Evolutionary conservation across 2,888 invertebrate species (phyloP).

Genomic region (Athalia circularis): DNA sequence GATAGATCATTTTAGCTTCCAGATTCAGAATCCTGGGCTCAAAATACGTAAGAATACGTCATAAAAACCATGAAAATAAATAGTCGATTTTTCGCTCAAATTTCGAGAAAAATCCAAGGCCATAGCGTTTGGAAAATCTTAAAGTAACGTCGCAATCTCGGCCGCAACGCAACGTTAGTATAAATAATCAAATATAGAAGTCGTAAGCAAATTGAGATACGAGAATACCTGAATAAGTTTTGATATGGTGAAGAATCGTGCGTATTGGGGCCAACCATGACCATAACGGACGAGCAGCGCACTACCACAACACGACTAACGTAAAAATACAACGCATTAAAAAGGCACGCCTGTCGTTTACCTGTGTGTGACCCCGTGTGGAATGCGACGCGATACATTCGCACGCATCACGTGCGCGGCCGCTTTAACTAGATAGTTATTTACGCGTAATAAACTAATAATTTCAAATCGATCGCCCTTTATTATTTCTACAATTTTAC

Average conservation of each 20-base stretch:
- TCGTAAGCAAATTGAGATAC: not conserved
- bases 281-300: constrained; percentile 23
- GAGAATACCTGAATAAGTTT: not conserved
- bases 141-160: too few relatives aligned
- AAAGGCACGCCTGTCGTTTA: constrained; percentile 40
- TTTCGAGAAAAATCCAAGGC: too few relatives aligned
- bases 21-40: too few relatives aligned
- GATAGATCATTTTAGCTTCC: too few relatives aligned
- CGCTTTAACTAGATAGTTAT: not conserved
- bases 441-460: not conserved
- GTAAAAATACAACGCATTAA: constrained; percentile 29
- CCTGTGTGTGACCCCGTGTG: constrained; percentile 33
- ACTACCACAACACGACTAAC: not conserved
- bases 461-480: constrained; percentile 7
- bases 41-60: too few relatives aligned
- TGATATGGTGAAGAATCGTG: constrained; percentile 9
- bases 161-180: too few relatives aligned
- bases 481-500: not conserved
- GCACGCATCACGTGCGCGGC: constrained; percentile 17
- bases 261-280: constrained; percentile 39
- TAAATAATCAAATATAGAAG: too few relatives aligned
- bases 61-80: too few relatives aligned
- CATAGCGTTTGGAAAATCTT: too few relatives aligned
- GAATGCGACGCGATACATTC: constrained; percentile 36
- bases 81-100: too few relatives aligned